Evolutionary conservation across 2,888 invertebrate species (phyloP), one percentile per base, ranked within the genome.

Genomic region (Coecobrya sp.): DNA sequence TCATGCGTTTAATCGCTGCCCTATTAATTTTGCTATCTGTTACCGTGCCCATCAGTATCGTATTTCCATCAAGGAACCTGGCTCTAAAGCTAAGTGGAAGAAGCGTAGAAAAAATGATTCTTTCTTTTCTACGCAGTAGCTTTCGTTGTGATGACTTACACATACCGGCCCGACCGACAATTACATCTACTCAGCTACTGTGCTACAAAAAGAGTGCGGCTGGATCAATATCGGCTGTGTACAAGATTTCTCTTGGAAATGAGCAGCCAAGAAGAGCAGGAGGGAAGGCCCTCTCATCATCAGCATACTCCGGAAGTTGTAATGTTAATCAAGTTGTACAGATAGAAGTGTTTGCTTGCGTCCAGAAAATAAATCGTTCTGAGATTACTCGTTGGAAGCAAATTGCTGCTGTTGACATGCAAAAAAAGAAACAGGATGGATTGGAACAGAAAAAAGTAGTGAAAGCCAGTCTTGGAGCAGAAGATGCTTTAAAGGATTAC

Each of bases 361-460:
- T 93, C 0, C 93, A 93, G 55, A 70, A 73, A n/a, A 5, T 84
- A 1, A 65, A 84, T 27, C 36, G 42, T 25, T 30, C 70, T 19
- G 82, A 82, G 2, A 88, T 93, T 8, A 52, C 90, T 4, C 73
- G 76, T 8, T 93, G 93, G 93, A 90, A 82, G 25, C 86, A 76
- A 65, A 87, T 93, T 30, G 90, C 76, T 13, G 76, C 73, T 82
- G 19, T 82, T 3, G 45, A 82, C 25, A 27, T 52, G 65, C 62
- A 3, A 10, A 55, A 70, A 36, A 87, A 42, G 55, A 49, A n/a
- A 19, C 22, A 16, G 8, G 7, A 30, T 81, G 19, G 19, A n/a
- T n/a, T n/a, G n/a, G n/a, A n/a, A n/a, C n/a, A n/a, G n/a, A n/a
- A n/a, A 1, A 42, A 5, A 30, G 2, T 2, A 19, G 19, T 25